These are phyloP conservation scores for Porites cylindrica DNA, from an alignment of 92 coral and sea anemone species.

Conservation along the genomic window DNA sequence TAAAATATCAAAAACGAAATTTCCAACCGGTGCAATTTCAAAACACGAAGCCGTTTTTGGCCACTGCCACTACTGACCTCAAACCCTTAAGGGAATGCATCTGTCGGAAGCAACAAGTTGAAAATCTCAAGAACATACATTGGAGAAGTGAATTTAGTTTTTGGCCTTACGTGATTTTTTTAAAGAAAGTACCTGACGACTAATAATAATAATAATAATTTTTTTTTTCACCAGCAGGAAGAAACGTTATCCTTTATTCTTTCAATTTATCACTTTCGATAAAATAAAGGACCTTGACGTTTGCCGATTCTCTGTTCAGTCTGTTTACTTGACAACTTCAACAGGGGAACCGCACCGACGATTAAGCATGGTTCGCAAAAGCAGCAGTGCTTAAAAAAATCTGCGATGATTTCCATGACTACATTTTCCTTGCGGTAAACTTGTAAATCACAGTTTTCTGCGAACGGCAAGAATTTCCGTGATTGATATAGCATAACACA, in stretches of 20 bases:
- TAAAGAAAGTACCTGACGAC: conserved; percentile 28
- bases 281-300: conserved; percentile 1
- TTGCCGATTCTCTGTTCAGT: not conserved
- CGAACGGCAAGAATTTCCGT: no score
- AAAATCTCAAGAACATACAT: conserved; percentile 12
- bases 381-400: conserved; percentile 19
- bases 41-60: no score
- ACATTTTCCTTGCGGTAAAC: no score
- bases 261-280: conserved; percentile 23
- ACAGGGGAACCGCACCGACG: no score
- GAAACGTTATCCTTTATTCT: conserved; percentile 15
- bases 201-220: not conserved
- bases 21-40: no score
- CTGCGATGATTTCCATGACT: not conserved
- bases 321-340: no score
- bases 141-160: not conserved
- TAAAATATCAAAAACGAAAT: no score
- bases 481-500: no score
- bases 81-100: no score
- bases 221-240: conserved; percentile 31
- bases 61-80: no score
- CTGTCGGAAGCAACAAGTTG: no score
- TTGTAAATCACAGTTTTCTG: no score
- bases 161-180: conserved; percentile 9
- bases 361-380: conserved; percentile 4